Evolutionary conservation across 30 jellyfish, hydroid and myxozoan genomes (phyloP).

Genomic region (Aurelia sp.): DNA sequence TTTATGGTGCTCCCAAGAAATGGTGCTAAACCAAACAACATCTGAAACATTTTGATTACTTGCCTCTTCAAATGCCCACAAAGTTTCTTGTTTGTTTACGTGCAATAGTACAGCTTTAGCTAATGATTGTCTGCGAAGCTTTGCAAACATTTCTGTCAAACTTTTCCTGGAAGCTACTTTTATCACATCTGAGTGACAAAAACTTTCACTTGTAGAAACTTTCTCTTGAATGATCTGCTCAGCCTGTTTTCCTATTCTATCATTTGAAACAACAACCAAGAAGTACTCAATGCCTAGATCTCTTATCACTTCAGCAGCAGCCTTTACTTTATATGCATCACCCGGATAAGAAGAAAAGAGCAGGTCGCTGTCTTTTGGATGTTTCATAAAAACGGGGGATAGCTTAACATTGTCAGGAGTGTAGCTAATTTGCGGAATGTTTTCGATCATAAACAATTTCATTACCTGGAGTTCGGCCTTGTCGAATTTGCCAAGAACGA

Average conservation of each 20-base stretch:
- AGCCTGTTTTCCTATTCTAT: constrained; percentile 60
- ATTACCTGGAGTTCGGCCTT: constrained; percentile 30
- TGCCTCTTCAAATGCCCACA: constrained; percentile 61
- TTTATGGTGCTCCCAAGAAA: constrained; percentile 41
- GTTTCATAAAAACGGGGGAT: background rate
- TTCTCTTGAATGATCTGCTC: constrained; percentile 17
- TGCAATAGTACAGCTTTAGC: constrained; percentile 81
- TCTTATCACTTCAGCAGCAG: constrained; percentile 72
- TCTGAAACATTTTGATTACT: constrained; percentile 50
- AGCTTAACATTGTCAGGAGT: constrained; percentile 50
- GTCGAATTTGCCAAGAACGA: constrained; percentile 71
- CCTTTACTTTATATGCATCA: constrained; percentile 53
- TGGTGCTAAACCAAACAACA: constrained; percentile 69
- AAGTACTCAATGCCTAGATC: constrained; percentile 64
- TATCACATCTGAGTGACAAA: constrained; percentile 28
- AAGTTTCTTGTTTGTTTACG: constrained; percentile 23
- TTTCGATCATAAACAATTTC: constrained; percentile 50
- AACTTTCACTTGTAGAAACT: constrained; percentile 2
- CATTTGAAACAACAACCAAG: constrained; percentile 69
- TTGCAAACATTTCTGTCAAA: constrained; percentile 33
- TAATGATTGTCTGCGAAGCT: constrained; percentile 47
- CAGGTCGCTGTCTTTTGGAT: background rate
- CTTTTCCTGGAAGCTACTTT: constrained; percentile 5
- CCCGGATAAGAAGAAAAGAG: constrained; percentile 82
- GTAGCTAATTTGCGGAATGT: constrained; percentile 83